These are phyloP conservation scores for Diuraphis noxia DNA, from an alignment of 1,140 invertebrate genomes.

Conservation along the genomic window DNA sequence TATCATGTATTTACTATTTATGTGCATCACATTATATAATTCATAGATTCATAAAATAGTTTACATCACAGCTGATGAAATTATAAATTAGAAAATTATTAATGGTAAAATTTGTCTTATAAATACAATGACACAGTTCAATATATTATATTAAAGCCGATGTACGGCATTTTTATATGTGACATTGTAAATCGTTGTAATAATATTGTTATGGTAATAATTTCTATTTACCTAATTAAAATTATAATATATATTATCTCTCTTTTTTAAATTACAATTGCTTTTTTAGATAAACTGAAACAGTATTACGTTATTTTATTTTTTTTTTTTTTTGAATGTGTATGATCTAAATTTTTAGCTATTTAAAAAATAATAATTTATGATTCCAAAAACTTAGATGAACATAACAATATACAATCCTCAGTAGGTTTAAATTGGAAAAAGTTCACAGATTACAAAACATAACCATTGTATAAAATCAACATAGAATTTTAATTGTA, in stretches of 20 bases:
- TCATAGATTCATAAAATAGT: not conserved
- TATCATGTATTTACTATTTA: too few species aligned
- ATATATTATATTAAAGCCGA: too few species aligned
- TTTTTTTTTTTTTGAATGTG: not conserved
- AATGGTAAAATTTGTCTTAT: too few species aligned
- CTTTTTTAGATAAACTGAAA: not conserved
- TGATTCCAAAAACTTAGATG: not conserved
- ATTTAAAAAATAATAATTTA: not conserved
- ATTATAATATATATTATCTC: too few species aligned
- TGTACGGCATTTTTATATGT: too few species aligned
- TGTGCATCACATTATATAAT: not conserved
- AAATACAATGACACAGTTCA: too few species aligned
- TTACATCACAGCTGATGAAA: too few species aligned
- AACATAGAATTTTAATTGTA: not conserved
- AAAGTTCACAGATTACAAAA: constrained; percentile 1
- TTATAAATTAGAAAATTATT: too few species aligned
- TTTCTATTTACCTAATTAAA: too few species aligned
- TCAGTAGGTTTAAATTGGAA: not conserved
- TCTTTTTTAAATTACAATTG: not conserved
- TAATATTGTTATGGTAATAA: too few species aligned
- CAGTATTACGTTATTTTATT: not conserved
- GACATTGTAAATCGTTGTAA: too few species aligned
- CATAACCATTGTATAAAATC: not conserved
- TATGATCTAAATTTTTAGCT: not conserved
- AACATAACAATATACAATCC: not conserved